Conservation (phyloP, 2,797 vertebrate genomes). For the Lithobates sylvaticus region DNA sequence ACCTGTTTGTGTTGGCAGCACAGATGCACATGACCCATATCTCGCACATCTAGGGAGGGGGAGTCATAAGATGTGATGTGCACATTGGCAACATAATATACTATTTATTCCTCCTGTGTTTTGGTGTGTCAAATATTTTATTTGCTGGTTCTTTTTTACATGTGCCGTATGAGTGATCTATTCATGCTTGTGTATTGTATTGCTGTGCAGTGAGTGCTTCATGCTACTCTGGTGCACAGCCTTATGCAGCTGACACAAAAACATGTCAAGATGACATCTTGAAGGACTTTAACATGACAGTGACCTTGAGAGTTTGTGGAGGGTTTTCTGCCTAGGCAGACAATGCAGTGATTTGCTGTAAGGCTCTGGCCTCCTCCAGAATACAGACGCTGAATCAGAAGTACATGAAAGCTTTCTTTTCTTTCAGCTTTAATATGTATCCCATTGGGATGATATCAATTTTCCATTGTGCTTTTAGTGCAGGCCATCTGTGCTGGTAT, state of each 20-base stretch:
- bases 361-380: background rate
- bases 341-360: background rate
- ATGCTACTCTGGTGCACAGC: too few species aligned
- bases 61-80: slow-evolving; percentile 41
- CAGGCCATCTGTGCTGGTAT: too few species aligned
- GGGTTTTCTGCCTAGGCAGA: background rate
- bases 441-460: too few species aligned
- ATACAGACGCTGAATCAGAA: background rate
- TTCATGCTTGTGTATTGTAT: background rate
- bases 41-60: background rate
- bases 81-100: background rate
- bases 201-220: too few species aligned
- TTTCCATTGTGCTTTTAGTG: too few species aligned
- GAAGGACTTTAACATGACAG: background rate
- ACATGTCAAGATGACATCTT: background rate
- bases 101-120: too few species aligned
- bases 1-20: slow-evolving; percentile 41
- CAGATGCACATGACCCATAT: background rate
- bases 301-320: too few species aligned
- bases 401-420: too few species aligned
- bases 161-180: background rate
- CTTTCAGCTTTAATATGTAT: too few species aligned
- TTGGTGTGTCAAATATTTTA: background rate
- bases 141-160: background rate
- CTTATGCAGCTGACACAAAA: slow-evolving; percentile 3